Evolutionary conservation across 2,113 vertebrate species (phyloP).

Genomic region (Lucifuga dentata): DNA sequence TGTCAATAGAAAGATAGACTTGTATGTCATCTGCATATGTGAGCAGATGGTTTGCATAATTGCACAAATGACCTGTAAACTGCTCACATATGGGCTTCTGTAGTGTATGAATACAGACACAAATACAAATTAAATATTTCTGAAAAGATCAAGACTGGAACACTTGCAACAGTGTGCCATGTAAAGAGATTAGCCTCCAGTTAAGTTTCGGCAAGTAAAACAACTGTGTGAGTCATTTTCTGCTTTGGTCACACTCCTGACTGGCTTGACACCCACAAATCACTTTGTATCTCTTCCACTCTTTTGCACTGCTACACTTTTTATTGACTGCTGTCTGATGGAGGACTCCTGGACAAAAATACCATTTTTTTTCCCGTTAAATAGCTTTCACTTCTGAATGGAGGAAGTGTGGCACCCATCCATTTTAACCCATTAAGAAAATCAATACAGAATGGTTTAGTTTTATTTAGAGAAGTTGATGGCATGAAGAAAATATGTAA

Average conservation of each 20-base stretch:
- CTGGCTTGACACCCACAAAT: not conserved
- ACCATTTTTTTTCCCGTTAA: constrained; percentile 15
- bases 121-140: too few species aligned
- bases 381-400: not conserved
- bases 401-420: constrained; percentile 1
- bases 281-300: not conserved
- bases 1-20: too few species aligned
- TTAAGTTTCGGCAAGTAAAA: not conserved
- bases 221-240: not conserved
- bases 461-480: constrained; percentile 14
- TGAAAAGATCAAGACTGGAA: too few species aligned
- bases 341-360: not conserved
- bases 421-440: constrained; percentile 22
- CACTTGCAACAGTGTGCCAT: not conserved
- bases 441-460: constrained; percentile 21
- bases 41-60: too few species aligned
- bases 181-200: not conserved
- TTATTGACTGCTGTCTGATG: too few species aligned
- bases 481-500: constrained; percentile 4
- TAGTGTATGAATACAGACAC: too few species aligned
- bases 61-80: too few species aligned
- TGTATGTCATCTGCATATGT: too few species aligned
- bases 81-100: too few species aligned
- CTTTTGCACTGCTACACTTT: not conserved
- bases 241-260: not conserved